A percentile compares a stretch with the other conserved stretches of the same genome.
Conservation (phyloP, 2,113 vertebrate species). For the Patagioenas fasciata region DNA sequence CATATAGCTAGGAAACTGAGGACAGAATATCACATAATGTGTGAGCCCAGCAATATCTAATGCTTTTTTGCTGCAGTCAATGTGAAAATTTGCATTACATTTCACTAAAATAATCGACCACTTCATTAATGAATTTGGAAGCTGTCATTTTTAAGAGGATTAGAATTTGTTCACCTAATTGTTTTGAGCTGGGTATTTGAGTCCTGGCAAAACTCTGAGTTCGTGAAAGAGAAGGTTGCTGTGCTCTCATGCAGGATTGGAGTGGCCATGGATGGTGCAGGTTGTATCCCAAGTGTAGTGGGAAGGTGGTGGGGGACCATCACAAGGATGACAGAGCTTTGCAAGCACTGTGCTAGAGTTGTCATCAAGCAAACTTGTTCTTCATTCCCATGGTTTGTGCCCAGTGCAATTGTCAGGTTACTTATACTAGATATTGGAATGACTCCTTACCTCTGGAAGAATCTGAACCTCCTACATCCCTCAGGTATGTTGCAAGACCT, state of each 20-base stretch:
- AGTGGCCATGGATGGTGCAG: not conserved
- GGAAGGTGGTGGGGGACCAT: not conserved
- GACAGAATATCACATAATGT: not conserved
- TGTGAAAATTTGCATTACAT: not conserved
- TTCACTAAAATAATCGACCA: not conserved
- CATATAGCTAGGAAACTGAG: not conserved
- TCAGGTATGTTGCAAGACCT: not conserved
- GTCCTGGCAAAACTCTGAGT: not conserved
- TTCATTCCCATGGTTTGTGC: not conserved
- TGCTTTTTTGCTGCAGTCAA: not conserved
- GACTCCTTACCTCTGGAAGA: not conserved
- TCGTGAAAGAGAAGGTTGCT: not conserved
- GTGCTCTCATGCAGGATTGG: not conserved
- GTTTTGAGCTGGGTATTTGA: not conserved
- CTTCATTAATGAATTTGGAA: not conserved
- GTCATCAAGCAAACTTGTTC: not conserved
- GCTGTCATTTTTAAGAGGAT: not conserved
- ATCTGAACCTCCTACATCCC: fast-evolving
- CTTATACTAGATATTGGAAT: not conserved
- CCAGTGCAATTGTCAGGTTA: not conserved
- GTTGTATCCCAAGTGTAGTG: not conserved
- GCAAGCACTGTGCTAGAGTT: not conserved
- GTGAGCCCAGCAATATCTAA: not conserved
- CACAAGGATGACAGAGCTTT: not conserved
- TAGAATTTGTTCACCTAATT: not conserved